Evolutionary conservation across 2,888 invertebrate genomes (phyloP).

Genomic region (Leucophenga montana): DNA sequence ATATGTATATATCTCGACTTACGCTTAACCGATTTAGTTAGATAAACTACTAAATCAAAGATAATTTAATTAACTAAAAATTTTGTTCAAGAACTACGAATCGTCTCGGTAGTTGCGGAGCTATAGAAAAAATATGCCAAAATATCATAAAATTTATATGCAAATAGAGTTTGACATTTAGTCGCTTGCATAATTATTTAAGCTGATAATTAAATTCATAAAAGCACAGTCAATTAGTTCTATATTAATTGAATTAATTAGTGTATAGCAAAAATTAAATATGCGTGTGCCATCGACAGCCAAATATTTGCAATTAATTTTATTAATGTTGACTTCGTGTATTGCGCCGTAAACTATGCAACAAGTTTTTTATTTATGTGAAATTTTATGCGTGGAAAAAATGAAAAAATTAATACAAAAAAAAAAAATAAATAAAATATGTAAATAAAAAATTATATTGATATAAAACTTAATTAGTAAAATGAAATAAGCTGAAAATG

Average conservation of each 20-base stretch:
- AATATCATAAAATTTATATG: too few species aligned
- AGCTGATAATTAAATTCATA: neutral
- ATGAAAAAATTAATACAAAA: too few species aligned
- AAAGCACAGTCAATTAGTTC: neutral
- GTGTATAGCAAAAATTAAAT: neutral
- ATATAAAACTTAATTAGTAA: slow-evolving; percentile 24
- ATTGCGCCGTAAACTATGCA: slow-evolving; percentile 1
- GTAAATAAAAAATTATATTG: slow-evolving; percentile 39
- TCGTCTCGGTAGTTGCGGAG: too few species aligned
- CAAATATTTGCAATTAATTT: slow-evolving; percentile 5
- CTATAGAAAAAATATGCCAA: too few species aligned
- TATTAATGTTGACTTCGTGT: too few species aligned
- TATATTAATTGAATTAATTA: neutral
- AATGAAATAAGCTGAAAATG: slow-evolving; percentile 15
- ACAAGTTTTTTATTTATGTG: slow-evolving; percentile 22
- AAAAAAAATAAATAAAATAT: slow-evolving; percentile 41
- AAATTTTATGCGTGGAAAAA: slow-evolving; percentile 26
- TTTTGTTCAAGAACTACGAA: too few species aligned
- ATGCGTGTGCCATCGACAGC: neutral
- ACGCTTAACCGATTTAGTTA: too few species aligned
- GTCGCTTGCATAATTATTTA: neutral
- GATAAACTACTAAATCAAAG: too few species aligned
- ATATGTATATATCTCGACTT: too few species aligned
- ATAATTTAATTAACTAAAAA: too few species aligned
- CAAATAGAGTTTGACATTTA: too few species aligned